Evolutionary conservation across 2,113 vertebrate species (phyloP).

Genomic region (Promerops cafer): DNA sequence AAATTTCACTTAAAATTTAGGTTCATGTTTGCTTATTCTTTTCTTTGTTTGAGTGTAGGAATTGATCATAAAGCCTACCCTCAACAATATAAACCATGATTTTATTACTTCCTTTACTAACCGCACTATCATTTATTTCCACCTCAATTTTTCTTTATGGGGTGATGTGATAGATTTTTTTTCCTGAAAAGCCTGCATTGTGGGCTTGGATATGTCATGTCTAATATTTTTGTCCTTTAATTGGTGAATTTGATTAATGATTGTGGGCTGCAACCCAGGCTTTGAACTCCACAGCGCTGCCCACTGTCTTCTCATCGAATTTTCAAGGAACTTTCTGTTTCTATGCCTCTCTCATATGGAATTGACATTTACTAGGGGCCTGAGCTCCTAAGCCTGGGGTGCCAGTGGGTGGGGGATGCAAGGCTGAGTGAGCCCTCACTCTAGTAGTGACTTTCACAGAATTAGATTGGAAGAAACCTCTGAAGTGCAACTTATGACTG

Average conservation of each 20-base stretch:
- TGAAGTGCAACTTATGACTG: too few species aligned
- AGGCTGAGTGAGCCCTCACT: fast-evolving
- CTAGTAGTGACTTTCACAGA: background rate
- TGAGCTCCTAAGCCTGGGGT: background rate
- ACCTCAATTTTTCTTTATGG: background rate
- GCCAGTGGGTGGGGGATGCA: too few species aligned
- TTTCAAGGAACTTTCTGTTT: background rate
- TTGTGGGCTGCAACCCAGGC: fast-evolving
- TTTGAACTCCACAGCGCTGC: background rate
- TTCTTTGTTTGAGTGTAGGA: background rate
- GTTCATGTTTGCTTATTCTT: background rate
- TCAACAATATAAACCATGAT: background rate
- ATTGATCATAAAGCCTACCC: background rate
- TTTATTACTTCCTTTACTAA: slow-evolving; percentile 25
- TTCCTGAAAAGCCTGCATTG: background rate
- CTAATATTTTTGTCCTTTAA: background rate
- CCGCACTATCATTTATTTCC: background rate
- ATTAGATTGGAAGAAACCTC: background rate
- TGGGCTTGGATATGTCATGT: fast-evolving
- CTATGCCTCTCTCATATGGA: fast-evolving
- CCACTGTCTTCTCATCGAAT: fast-evolving
- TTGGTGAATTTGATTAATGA: background rate
- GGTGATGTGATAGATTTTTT: background rate
- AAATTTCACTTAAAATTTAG: background rate
- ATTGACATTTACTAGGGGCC: fast-evolving